Evolutionary conservation across 2,888 invertebrate genomes (phyloP), one percentile per base, ranked within the genome.

Genomic region (Blastobasis adustella): DNA sequence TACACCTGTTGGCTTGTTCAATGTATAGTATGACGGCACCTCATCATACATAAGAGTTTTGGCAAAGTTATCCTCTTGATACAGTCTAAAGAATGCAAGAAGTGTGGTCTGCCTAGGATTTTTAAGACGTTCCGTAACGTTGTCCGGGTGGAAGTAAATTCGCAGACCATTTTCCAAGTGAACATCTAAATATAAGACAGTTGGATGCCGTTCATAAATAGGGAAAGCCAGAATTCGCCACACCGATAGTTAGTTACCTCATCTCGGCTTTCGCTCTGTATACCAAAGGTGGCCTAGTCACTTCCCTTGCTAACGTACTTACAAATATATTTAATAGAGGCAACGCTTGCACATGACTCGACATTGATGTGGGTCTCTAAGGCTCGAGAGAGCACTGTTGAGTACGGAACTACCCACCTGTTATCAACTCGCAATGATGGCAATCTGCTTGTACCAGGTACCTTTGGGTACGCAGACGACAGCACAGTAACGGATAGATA

Each of bases 401-500:
- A 52, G 46, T 54, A 50, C 5, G 52, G 56, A 0, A 57, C 59
- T 5, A 56, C 45, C 54, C 53, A 67, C 6, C 60, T 49, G 56
- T 76, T 77, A 50, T 71, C 67, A 9, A 55, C 40, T 37, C 36
- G 1, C 1, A 47, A 6, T 10, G 4, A 4, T 7, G 36, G 48
- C 7, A n/a, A n/a, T n/a, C n/a, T n/a, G n/a, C n/a, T n/a, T n/a
- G n/a, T n/a, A n/a, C n/a, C n/a, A n/a, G n/a, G n/a, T n/a, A n/a
- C n/a, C n/a, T n/a, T n/a, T n/a, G n/a, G n/a, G n/a, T n/a, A n/a
- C n/a, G n/a, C n/a, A n/a, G n/a, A n/a, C n/a, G n/a, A n/a, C n/a
- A n/a, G n/a, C n/a, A n/a, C n/a, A n/a, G n/a, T n/a, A n/a, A n/a
- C n/a, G n/a, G n/a, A n/a, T n/a, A n/a, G n/a, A n/a, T n/a, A n/a